These are phyloP conservation scores for Mamestra brassicae DNA, from an alignment of 2,888 invertebrate species.

Conservation along the genomic window DNA sequence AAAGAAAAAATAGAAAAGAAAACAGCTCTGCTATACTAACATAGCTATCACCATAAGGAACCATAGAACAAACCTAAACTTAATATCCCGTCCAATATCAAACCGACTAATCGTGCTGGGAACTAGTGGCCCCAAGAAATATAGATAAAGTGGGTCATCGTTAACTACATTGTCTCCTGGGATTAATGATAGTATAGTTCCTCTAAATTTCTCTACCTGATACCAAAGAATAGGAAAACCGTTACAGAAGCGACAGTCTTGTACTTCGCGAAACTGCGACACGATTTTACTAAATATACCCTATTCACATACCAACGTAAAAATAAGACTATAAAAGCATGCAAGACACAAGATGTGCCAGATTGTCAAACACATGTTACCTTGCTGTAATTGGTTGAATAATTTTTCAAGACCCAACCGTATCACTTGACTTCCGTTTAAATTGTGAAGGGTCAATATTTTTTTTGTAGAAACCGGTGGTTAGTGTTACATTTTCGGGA, in stretches of 20 bases:
- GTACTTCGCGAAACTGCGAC: neutral
- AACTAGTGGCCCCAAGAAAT: constrained; percentile 72
- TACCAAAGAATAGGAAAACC: constrained; percentile 42
- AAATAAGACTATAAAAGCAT: no score
- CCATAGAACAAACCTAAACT: constrained; percentile 55
- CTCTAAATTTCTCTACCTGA: constrained; percentile 74
- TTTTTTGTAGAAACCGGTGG: no score
- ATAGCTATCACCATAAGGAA: constrained; percentile 21
- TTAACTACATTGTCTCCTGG: constrained; percentile 82
- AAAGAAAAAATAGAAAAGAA: neutral
- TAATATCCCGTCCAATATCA: constrained; percentile 71
- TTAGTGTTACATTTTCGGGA: neutral
- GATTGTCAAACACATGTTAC: no score
- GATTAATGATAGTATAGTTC: constrained; percentile 81
- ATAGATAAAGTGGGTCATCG: constrained; percentile 84
- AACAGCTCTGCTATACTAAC: neutral
- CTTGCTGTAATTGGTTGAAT: no score
- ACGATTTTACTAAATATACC: no score
- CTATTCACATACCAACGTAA: no score
- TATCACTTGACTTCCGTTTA: no score
- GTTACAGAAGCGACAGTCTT: neutral
- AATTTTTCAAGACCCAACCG: no score
- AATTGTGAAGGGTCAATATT: no score
- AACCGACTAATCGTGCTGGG: constrained; percentile 71
- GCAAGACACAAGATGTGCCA: no score